phyloP scores from a whole-genome alignment of 2,888 invertebrate species.

The Mimas tiliae region DNA sequence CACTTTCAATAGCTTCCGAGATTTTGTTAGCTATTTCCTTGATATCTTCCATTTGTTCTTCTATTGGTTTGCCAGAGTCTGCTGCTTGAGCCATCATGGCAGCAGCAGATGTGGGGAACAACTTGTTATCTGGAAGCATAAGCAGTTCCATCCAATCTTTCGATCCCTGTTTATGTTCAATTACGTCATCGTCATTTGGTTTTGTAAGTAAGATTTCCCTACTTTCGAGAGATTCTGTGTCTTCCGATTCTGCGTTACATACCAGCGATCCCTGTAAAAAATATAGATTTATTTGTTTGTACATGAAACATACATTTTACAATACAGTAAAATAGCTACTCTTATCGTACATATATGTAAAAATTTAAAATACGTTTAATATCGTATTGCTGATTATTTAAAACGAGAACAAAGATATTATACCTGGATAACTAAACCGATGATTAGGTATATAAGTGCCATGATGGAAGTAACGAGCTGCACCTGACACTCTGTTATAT shows the following conservation, averaged over 20 bases:
- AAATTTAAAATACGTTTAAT: no score
- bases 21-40: slow-evolving; percentile 69
- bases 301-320: not conserved
- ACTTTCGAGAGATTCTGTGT: slow-evolving; percentile 42
- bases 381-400: no score
- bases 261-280: slow-evolving; percentile 59
- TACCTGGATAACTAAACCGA: slow-evolving; percentile 72
- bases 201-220: slow-evolving; percentile 38
- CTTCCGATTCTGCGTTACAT: slow-evolving; percentile 44
- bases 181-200: slow-evolving; percentile 44
- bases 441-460: slow-evolving; percentile 62
- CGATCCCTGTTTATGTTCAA: slow-evolving; percentile 47
- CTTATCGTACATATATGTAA: no score
- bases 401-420: slow-evolving; percentile 36
- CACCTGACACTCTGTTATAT: slow-evolving; percentile 53
- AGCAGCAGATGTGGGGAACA: slow-evolving; percentile 60
- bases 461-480: slow-evolving; percentile 55
- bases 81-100: slow-evolving; percentile 66
- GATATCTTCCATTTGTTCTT: slow-evolving; percentile 72
- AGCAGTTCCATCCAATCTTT: slow-evolving; percentile 67
- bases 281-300: slow-evolving; percentile 9
- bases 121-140: slow-evolving; percentile 44
- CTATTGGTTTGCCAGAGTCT: slow-evolving; percentile 60
- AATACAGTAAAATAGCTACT: not conserved
- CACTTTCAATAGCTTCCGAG: slow-evolving; percentile 60